Evolutionary conservation across 2,888 invertebrate species (phyloP).

Genomic region (Aporophyla nigra): DNA sequence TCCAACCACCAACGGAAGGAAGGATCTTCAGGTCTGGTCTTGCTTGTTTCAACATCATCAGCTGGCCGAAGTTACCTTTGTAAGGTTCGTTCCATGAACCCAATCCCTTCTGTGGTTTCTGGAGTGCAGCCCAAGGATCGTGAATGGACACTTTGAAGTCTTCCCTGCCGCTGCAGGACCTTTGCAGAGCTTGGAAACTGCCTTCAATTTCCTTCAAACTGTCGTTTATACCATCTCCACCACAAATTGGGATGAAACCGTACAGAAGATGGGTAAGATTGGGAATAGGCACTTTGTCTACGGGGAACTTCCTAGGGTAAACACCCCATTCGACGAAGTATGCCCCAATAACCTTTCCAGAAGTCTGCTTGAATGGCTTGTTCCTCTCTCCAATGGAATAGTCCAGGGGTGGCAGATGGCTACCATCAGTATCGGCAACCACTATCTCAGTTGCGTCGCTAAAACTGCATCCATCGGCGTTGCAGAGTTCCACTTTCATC

Average conservation of each 20-base stretch:
- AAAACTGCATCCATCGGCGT: constrained; percentile 84
- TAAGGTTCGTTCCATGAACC: constrained; percentile 89
- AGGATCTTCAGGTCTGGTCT: constrained; percentile 87
- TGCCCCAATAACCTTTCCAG: constrained; percentile 87
- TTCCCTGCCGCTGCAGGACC: constrained; percentile 88
- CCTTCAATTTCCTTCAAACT: constrained; percentile 89
- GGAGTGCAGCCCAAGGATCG: constrained; percentile 88
- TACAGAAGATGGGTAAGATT: constrained; percentile 87
- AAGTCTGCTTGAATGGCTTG: constrained; percentile 87
- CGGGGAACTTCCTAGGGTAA: constrained; percentile 87
- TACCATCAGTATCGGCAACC: constrained; percentile 89
- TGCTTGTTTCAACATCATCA: constrained; percentile 88
- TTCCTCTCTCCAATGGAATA: constrained; percentile 85
- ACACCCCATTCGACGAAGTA: constrained; percentile 90
- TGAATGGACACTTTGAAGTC: constrained; percentile 89
- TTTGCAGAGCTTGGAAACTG: constrained; percentile 87
- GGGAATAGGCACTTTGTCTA: constrained; percentile 85
- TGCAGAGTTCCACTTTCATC: constrained; percentile 87
- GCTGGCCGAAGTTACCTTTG: constrained; percentile 88
- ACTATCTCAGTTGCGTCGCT: constrained; percentile 86
- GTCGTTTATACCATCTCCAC: constrained; percentile 89
- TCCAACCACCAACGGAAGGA: constrained; percentile 88
- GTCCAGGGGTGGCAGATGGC: constrained; percentile 86
- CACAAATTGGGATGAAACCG: constrained; percentile 88
- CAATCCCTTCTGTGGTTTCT: constrained; percentile 87